Conservation (phyloP, 2,888 invertebrate species). For the Dynastes hyllus region DNA sequence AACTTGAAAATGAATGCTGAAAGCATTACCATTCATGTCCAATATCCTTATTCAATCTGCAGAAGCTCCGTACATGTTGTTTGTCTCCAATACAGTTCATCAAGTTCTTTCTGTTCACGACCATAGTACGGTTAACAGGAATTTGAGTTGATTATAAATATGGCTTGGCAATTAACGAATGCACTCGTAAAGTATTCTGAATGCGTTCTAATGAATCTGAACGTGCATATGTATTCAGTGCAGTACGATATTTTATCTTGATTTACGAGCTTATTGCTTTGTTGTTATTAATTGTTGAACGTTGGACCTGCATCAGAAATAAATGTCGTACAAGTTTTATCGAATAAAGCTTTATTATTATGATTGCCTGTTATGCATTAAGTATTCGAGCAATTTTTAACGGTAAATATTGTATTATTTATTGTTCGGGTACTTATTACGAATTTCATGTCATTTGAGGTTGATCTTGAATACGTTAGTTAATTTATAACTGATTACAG, state of each 20-base stretch:
- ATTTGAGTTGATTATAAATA: conserved; percentile 25
- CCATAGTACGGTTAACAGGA: conserved; percentile 12
- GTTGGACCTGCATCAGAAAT: conserved; percentile 30
- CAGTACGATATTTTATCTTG: conserved; percentile 25
- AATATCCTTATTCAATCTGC: too few species aligned
- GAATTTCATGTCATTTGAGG: background rate
- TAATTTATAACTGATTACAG: too few species aligned
- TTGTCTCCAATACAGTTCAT: conserved; percentile 9
- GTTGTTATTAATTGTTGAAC: conserved; percentile 37
- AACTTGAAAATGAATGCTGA: too few species aligned
- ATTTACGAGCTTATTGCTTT: conserved; percentile 32
- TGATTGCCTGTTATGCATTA: conserved; percentile 1
- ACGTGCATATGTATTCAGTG: conserved; percentile 9
- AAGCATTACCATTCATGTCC: too few species aligned
- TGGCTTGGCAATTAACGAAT: conserved; percentile 22
- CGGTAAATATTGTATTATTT: conserved; percentile 7
- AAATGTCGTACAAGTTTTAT: conserved; percentile 18
- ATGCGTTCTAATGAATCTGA: conserved; percentile 36
- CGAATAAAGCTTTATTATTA: conserved; percentile 32
- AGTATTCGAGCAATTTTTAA: background rate
- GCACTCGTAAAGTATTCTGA: conserved; percentile 33
- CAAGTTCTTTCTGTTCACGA: conserved; percentile 14
- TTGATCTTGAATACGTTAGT: too few species aligned
- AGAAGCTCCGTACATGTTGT: background rate
- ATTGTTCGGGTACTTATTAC: conserved; percentile 1